These are phyloP conservation scores for Cremastinae sp. DNA, from an alignment of 2,888 invertebrate genomes.

Conservation along the genomic window DNA sequence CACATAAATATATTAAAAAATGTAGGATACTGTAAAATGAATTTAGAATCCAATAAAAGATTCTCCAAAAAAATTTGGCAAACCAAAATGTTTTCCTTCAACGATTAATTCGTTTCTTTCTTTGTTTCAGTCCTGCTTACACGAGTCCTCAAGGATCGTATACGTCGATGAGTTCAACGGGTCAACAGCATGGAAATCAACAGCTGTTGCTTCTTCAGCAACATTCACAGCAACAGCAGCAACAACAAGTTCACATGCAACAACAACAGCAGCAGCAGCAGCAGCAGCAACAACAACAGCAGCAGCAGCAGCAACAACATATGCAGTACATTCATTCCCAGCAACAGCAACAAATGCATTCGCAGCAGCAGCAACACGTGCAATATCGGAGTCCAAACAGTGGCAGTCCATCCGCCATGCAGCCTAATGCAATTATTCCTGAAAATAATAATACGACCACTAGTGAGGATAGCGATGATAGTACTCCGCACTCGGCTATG, in stretches of 20 bases:
- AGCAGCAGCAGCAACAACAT: slow-evolving; percentile 67
- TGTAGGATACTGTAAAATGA: slow-evolving; percentile 15
- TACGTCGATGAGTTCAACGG: slow-evolving; percentile 83
- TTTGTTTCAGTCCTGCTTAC: slow-evolving; percentile 77
- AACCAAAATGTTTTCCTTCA: slow-evolving; percentile 8
- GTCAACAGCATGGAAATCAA: slow-evolving; percentile 83
- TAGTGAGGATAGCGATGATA: slow-evolving; percentile 94
- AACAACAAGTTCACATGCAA: too few relatives aligned
- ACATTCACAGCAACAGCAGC: slow-evolving; percentile 73
- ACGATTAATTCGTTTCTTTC: slow-evolving; percentile 5
- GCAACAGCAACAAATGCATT: slow-evolving; percentile 70
- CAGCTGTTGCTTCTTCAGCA: slow-evolving; percentile 82
- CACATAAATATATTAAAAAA: background rate
- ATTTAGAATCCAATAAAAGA: too few relatives aligned
- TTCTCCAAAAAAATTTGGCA: too few relatives aligned
- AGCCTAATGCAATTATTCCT: slow-evolving; percentile 78
- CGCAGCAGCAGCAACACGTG: slow-evolving; percentile 76
- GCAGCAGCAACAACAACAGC: slow-evolving; percentile 70
- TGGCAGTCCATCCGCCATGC: slow-evolving; percentile 82
- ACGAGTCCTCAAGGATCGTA: slow-evolving; percentile 81
- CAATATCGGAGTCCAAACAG: slow-evolving; percentile 83
- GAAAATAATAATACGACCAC: slow-evolving; percentile 86
- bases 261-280: slow-evolving; percentile 78
- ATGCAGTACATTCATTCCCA: slow-evolving; percentile 74
- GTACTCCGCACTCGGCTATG: slow-evolving; percentile 86